A percentile compares a stretch with the other conserved stretches of the same genome.
Conservation (phyloP, 1,140 invertebrate genomes). For the Eufriesea mexicana region DNA sequence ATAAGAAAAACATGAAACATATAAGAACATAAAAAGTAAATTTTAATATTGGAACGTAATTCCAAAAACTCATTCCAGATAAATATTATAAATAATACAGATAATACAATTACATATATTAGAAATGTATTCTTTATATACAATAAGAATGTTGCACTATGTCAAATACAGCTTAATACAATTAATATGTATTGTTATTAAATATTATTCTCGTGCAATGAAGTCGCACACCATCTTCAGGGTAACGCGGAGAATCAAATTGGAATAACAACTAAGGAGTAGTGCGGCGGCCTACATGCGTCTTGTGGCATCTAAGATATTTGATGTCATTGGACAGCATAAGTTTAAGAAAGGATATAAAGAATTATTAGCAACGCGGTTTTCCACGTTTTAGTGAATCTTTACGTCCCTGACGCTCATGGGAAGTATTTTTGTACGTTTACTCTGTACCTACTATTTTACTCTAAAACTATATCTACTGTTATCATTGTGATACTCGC, state of each 20-base stretch:
- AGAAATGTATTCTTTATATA: slow-evolving; percentile 43
- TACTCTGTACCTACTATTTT: slow-evolving; percentile 76
- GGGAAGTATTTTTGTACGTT: slow-evolving; percentile 80
- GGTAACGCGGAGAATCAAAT: slow-evolving; percentile 62
- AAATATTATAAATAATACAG: no score
- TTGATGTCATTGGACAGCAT: slow-evolving; percentile 50
- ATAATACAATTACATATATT: no score
- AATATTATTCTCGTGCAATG: slow-evolving; percentile 38
- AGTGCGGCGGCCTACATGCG: slow-evolving; percentile 65
- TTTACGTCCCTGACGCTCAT: slow-evolving; percentile 70
- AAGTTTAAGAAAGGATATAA: slow-evolving; percentile 59
- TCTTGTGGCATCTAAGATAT: slow-evolving; percentile 52
- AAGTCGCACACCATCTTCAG: slow-evolving; percentile 61
- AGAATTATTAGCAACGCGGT: slow-evolving; percentile 62
- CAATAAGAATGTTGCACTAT: slow-evolving; percentile 38
- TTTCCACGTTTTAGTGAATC: slow-evolving; percentile 71
- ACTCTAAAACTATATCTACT: slow-evolving; percentile 75
- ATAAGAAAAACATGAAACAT: slow-evolving; percentile 15
- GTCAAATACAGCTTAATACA: slow-evolving; percentile 29
- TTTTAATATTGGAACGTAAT: slow-evolving; percentile 34
- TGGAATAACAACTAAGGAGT: slow-evolving; percentile 62
- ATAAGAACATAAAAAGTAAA: slow-evolving; percentile 9
- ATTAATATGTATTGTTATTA: slow-evolving; percentile 38
- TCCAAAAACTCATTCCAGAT: slow-evolving; percentile 48
- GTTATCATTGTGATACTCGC: slow-evolving; percentile 77